Conservation (phyloP, 2,113 vertebrate genomes). For the Calidris pygmaea region DNA sequence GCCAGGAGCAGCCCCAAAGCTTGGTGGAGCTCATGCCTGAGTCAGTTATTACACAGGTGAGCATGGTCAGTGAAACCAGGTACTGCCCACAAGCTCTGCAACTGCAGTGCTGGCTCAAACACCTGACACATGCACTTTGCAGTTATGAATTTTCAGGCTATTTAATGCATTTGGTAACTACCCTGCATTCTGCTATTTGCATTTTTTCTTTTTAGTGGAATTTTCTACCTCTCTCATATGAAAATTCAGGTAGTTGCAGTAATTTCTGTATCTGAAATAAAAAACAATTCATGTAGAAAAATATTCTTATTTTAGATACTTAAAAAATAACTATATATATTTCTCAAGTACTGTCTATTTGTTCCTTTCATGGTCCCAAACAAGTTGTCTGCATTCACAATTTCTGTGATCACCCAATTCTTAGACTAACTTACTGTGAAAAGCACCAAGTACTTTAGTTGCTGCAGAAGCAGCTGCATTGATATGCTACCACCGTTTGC, state of each 20-base stretch:
- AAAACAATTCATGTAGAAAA: background rate
- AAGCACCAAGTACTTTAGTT: background rate
- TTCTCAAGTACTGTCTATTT: background rate
- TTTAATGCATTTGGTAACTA: background rate
- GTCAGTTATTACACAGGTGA: background rate
- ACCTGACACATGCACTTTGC: background rate
- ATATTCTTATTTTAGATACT: background rate
- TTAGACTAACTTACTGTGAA: background rate
- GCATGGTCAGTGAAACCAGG: background rate
- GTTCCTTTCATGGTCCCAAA: background rate
- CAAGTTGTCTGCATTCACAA: background rate
- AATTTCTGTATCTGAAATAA: background rate
- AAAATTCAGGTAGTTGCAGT: background rate
- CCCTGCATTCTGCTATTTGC: background rate
- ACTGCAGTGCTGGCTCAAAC: background rate
- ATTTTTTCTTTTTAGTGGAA: background rate
- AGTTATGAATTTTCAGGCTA: background rate
- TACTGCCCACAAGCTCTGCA: background rate
- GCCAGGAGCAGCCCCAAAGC: background rate
- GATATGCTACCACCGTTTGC: background rate
- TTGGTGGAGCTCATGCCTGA: background rate
- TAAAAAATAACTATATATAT: background rate
- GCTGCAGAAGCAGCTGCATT: background rate
- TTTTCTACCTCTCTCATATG: background rate
- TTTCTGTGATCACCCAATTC: background rate